Evolutionary conservation across 2,113 vertebrate species (phyloP), one percentile per base, ranked within the genome.

Genomic region (Copsychus sechellarum): DNA sequence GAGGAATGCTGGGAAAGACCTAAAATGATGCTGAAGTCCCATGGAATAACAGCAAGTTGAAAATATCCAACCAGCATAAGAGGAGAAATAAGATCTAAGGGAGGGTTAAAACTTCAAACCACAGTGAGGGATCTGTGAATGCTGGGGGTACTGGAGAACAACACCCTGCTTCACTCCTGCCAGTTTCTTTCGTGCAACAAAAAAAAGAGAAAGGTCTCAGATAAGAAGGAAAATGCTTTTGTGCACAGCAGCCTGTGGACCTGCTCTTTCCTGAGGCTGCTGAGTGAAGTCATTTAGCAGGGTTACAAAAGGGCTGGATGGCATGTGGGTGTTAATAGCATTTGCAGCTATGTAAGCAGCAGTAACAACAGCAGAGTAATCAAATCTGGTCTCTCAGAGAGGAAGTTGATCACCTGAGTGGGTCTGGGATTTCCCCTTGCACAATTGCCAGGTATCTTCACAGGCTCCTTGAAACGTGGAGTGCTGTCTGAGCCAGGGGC

Each of bases 301-400:
- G n/a, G 21, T 67, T 95, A 51, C 81, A 57, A 25, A 77, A 90
- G 42, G 66, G n/a, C 50, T 85, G 78, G 66, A 16, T 54, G n/a
- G 28, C 53, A 17, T 53, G 28, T 45, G 85, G 79, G 43, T 3
- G 6, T 82, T 94, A 88, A 92, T 90, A 86, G 81, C 58, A 71
- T 93, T 96, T 90, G 70, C 90, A 95, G 89, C 84, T 82, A 85
- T 85, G 81, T 65, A 89, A 89, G 89, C 70, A 82, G 76, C 87
- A 91, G 66, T 24, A 82, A 89, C 72, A 86, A 57, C 48, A 65
- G 69, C 34, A n/a, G 29, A 47, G 58, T 82, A 82, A 91, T 96
- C 79, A 86, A 82, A 94, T 86, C 88, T 67, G 28, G 1, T 64
- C 81, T 62, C 87, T 77, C 17, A 25, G 88, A 72, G 78, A 23